Base-by-base conservation (phyloP, 2,888 invertebrate species). In the Sialis fuliginosa region DNA sequence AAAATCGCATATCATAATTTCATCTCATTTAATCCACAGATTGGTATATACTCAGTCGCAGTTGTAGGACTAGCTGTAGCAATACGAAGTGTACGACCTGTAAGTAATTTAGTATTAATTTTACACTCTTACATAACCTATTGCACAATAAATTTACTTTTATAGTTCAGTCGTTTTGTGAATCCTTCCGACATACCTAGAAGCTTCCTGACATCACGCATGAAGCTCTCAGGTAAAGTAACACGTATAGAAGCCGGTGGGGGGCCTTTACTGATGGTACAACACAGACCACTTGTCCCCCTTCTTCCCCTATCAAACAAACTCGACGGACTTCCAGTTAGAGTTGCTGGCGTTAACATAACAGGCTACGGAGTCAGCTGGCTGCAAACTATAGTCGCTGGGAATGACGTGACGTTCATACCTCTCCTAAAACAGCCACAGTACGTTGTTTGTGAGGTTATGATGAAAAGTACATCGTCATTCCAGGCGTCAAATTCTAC, bases 1-100 rank as follows among this genome's bases (percentile, higher is more conserved):
- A 12, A 44, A 13, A 37, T 44, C 13, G n/a, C 6, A 13, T 7
- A n/a, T 35, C 22, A 39, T 8, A 10, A 8, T 8, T 8, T 42
- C 10, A 9, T 42, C 32, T 33, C 2, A 31, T 22, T 6, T 13
- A 42, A n/a, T 6, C 6, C 63, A 40, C 54, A 72, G 69, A 59
- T 70, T 50, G 60, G 69, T n/a, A 66, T 70, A 42, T 74, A 74
- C 58, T 70, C 72, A 5, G 59, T 73, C 33, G 70, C 72, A 37
- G 56, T 70, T 35, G 53, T 66, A 44, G 68, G 71, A 37, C 57
- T 74, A 22, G 57, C 67, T 6, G 55, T 67, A 42, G 71, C 73
- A 6, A 50, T 73, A 44, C 61, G 70, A 50, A 67, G 64, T 62
- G 69, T 72, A 35, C 62, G 69, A 57, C 73, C 74, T 32, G 73